Percentiles rank a stretch among this genome's conserved stretches.
Conservation (phyloP, 64 coral and sea anemone genomes). For the Catalaphyllia jardinei region DNA sequence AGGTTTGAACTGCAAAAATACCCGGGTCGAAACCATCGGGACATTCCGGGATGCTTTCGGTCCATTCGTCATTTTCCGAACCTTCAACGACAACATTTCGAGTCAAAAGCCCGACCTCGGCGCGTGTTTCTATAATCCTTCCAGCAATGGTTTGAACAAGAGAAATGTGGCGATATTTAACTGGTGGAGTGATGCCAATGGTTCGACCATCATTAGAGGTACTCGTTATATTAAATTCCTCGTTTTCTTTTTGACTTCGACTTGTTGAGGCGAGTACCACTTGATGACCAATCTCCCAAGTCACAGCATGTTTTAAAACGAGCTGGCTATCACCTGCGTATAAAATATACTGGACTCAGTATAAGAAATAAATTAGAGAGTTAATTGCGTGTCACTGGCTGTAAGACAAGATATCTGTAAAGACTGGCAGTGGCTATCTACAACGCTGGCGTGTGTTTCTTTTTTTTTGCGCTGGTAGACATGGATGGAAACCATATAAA, state of each 20-base stretch:
- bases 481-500: neutral
- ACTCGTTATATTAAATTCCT: conserved; percentile 63
- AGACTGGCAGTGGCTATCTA: too few relatives aligned
- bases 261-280: conserved; percentile 79
- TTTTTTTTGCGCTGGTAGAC: too few relatives aligned
- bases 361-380: neutral
- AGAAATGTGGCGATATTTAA: conserved; percentile 76
- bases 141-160: conserved; percentile 63
- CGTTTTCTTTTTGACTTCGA: conserved; percentile 59
- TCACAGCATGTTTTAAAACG: conserved; percentile 46
- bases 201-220: conserved; percentile 36
- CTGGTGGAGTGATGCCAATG: conserved; percentile 41
- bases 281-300: conserved; percentile 65
- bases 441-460: too few relatives aligned
- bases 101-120: conserved; percentile 84
- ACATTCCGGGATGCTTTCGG: conserved; percentile 39
- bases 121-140: conserved; percentile 62
- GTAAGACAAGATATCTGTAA: neutral
- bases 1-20: conserved; percentile 75
- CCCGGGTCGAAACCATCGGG: conserved; percentile 71
- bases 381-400: neutral
- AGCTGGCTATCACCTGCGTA: conserved; percentile 34
- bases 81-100: conserved; percentile 88
- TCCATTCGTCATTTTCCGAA: conserved; percentile 61
- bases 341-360: neutral